Evolutionary conservation across 2,888 invertebrate species (phyloP).

Genomic region (Chrysodeixis includens): DNA sequence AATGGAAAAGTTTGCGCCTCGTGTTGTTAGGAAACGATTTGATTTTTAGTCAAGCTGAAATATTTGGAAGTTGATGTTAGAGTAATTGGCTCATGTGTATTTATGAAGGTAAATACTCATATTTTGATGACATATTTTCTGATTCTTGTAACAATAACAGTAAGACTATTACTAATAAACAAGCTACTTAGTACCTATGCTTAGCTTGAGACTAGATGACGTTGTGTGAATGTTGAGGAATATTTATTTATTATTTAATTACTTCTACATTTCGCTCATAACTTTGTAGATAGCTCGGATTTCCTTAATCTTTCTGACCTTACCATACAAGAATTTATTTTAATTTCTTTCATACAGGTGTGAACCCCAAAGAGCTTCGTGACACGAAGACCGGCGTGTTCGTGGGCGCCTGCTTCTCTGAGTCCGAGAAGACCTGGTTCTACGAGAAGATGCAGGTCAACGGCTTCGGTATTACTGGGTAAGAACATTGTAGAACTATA

Average conservation of each 20-base stretch:
- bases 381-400: conserved; percentile 94
- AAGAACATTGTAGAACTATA: too few relatives aligned
- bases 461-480: conserved; percentile 89
- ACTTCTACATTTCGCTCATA: too few relatives aligned
- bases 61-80: neutral
- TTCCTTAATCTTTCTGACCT: too few relatives aligned
- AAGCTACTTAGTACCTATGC: too few relatives aligned
- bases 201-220: too few relatives aligned
- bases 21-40: neutral
- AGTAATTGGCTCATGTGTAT: neutral
- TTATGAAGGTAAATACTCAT: neutral
- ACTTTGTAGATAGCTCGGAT: too few relatives aligned
- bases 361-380: conserved; percentile 91
- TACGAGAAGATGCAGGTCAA: conserved; percentile 91
- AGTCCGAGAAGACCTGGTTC: conserved; percentile 93
- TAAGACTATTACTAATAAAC: too few relatives aligned
- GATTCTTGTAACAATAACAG: too few relatives aligned
- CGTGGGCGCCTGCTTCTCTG: conserved; percentile 93
- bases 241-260: too few relatives aligned
- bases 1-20: conserved; percentile 26
- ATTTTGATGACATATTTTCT: too few relatives aligned
- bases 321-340: too few relatives aligned
- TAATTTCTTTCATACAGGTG: conserved; percentile 73
- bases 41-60: neutral
- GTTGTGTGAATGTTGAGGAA: too few relatives aligned